Conservation (phyloP, 1,140 invertebrate genomes). For the Pogonognathellus flavescens region DNA sequence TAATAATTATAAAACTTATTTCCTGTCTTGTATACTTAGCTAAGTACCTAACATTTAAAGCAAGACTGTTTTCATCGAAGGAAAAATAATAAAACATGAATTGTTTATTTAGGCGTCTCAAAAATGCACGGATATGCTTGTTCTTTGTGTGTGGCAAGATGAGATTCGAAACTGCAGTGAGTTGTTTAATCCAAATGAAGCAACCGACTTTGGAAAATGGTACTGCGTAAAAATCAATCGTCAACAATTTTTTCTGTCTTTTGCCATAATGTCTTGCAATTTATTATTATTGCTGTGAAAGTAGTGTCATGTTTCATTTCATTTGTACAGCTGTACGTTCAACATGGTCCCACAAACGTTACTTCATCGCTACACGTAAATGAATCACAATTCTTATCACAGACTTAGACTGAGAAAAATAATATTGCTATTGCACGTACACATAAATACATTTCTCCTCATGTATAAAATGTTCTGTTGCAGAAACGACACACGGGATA, state of each 20-base stretch:
- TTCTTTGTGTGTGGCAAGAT: slow-evolving; percentile 57
- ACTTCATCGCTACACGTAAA: slow-evolving; percentile 52
- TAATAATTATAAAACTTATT: neutral
- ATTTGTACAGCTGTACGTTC: slow-evolving; percentile 77
- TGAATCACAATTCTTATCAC: neutral
- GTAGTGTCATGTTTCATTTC: slow-evolving; percentile 69
- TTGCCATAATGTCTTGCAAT: neutral
- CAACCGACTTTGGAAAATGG: slow-evolving; percentile 84
- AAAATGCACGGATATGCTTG: slow-evolving; percentile 57
- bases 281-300: neutral
- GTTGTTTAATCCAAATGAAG: slow-evolving; percentile 80
- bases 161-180: slow-evolving; percentile 74
- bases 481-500: slow-evolving; percentile 40
- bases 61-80: too few relatives aligned
- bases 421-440: neutral
- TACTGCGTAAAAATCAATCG: slow-evolving; percentile 72
- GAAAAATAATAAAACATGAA: too few relatives aligned
- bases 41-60: too few relatives aligned
- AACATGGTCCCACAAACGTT: slow-evolving; percentile 72
- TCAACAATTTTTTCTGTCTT: neutral
- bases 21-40: too few relatives aligned
- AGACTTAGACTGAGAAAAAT: neutral
- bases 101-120: slow-evolving; percentile 60
- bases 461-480: neutral
- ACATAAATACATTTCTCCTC: neutral